These are phyloP conservation scores for Timandra comae DNA, from an alignment of 2,888 invertebrate genomes.

Conservation along the genomic window DNA sequence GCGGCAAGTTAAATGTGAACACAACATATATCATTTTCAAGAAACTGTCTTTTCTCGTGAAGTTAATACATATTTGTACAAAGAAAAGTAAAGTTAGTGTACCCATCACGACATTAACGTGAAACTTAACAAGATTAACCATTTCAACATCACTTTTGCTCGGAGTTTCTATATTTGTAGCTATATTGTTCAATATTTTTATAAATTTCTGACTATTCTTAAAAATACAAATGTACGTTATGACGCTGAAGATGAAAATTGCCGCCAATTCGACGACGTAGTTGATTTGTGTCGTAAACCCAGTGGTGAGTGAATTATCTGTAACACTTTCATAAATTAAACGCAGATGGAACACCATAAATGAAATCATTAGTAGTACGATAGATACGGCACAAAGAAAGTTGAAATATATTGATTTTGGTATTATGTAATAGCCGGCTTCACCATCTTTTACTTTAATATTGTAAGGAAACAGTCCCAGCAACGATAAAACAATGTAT, in stretches of 20 bases:
- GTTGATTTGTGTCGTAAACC: constrained; percentile 46
- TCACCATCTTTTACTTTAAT: constrained; percentile 29
- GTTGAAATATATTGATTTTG: constrained; percentile 48
- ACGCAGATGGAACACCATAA: constrained; percentile 37
- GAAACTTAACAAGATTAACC: constrained; percentile 28
- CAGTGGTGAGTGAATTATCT: constrained; percentile 34
- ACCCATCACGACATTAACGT: constrained; percentile 30
- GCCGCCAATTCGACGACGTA: constrained; percentile 44
- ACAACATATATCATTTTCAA: constrained; percentile 50
- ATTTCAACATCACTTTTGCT: constrained; percentile 20
- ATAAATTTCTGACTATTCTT: constrained; percentile 39
- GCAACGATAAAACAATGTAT: constrained; percentile 29
- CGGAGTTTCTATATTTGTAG: constrained; percentile 30
- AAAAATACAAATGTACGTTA: constrained; percentile 41
- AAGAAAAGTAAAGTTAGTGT: constrained; percentile 25
- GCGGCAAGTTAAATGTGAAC: constrained; percentile 44
- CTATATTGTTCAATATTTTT: constrained; percentile 42
- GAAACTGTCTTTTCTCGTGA: constrained; percentile 35
- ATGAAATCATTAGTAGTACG: constrained; percentile 31
- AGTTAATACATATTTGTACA: constrained; percentile 40
- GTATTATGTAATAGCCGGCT: constrained; percentile 27
- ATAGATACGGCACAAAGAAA: constrained; percentile 35
- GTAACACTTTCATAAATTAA: constrained; percentile 32
- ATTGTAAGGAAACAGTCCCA: constrained; percentile 42
- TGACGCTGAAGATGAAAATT: constrained; percentile 30